These are phyloP conservation scores for Lacerta viridis DNA, from an alignment of 2,797 vertebrate genomes.

Conservation along the genomic window DNA sequence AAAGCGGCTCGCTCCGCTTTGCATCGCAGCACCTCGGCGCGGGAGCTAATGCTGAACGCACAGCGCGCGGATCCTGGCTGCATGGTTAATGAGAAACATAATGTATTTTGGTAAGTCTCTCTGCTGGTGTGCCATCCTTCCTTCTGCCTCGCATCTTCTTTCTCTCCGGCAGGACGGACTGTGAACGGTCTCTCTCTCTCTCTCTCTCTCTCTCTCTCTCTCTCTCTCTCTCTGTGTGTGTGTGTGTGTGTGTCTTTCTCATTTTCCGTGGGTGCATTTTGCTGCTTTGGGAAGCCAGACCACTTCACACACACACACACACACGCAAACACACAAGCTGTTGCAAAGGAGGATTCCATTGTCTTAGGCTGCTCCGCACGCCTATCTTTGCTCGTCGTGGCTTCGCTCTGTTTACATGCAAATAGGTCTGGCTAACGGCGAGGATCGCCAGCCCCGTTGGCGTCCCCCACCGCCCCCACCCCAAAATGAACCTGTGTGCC, in stretches of 20 bases:
- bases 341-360: constrained; percentile 69
- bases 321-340: constrained; percentile 63
- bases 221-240: too few relatives aligned
- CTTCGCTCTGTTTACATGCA: constrained; percentile 65
- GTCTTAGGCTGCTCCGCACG: constrained; percentile 53
- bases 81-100: constrained; percentile 91
- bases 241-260: background rate
- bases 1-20: constrained; percentile 74
- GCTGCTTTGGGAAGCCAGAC: background rate
- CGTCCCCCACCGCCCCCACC: background rate
- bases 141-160: constrained; percentile 41
- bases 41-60: constrained; percentile 84
- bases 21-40: constrained; percentile 80
- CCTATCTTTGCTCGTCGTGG: constrained; percentile 52
- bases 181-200: too few relatives aligned
- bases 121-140: constrained; percentile 68
- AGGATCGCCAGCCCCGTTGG: background rate
- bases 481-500: constrained; percentile 68
- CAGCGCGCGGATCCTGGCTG: constrained; percentile 85
- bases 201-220: too few relatives aligned
- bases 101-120: constrained; percentile 99
- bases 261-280: background rate
- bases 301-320: constrained; percentile 60
- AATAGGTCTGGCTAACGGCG: background rate
- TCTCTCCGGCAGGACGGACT: constrained; percentile 32